Percentiles rank a stretch among this genome's conserved stretches.
phyloP scores from a whole-genome alignment of 92 coral and sea anemone genomes.

The Desmophyllum pertusum region DNA sequence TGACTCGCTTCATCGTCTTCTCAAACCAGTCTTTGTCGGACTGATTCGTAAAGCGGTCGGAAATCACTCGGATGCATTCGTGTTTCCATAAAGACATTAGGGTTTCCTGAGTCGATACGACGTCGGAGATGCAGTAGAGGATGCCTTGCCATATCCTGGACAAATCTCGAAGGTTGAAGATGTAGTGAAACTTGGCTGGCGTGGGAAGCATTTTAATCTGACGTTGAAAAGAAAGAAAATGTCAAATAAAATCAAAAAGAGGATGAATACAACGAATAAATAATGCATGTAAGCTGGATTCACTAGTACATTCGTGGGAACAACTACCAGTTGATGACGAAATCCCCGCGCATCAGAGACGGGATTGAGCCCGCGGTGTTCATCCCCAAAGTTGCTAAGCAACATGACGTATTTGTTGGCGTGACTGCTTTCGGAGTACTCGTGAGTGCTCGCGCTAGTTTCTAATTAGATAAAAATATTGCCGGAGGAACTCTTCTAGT shows the following conservation, averaged over 20 bases:
- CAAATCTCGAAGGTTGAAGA: conserved; percentile 97
- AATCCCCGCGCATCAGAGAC: too few relatives aligned
- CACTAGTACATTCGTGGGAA: too few relatives aligned
- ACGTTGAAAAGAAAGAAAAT: background rate
- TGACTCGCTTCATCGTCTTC: conserved; percentile 90
- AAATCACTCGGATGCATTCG: conserved; percentile 92
- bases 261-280: background rate
- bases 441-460: too few relatives aligned
- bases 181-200: conserved; percentile 98
- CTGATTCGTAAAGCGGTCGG: conserved; percentile 91
- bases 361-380: too few relatives aligned
- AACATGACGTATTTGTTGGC: too few relatives aligned
- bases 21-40: conserved; percentile 98
- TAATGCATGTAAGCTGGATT: background rate
- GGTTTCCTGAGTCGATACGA: conserved; percentile 63
- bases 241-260: background rate
- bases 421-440: too few relatives aligned
- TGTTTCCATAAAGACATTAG: conserved; percentile 91
- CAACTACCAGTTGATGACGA: too few relatives aligned
- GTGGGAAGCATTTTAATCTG: conserved; percentile 98
- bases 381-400: too few relatives aligned
- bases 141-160: conserved; percentile 99
- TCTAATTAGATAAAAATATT: too few relatives aligned
- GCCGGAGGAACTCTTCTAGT: too few relatives aligned
- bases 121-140: conserved; percentile 85